Evolutionary conservation across 2,113 vertebrate genomes (phyloP), one percentile per base, ranked within the genome.

Genomic region (Sakesphorus luctuosus): DNA sequence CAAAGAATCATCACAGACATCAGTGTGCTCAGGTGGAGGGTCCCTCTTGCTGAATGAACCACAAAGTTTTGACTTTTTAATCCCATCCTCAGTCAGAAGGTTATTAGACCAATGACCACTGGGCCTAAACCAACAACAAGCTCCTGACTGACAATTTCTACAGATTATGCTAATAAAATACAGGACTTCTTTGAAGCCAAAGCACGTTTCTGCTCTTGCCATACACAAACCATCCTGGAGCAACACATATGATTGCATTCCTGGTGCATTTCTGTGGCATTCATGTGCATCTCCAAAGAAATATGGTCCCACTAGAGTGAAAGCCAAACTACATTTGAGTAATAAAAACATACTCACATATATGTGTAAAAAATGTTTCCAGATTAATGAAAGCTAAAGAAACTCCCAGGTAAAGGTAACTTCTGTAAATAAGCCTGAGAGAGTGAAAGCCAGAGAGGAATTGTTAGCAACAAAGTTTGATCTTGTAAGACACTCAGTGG

Each of bases 21-120:
- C 90, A 78, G 36, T 4, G 36, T 61, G 92, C 89, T 90, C 93
- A 92, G 86, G 84, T 28, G 2, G 63, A 96, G 92, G 56, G 68
- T 88, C 85, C 31, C 2, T 4, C 72, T 81, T 61, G 62, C 85
- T 90, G 94, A 86, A 87, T 81, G 76, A 96, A 63, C 72, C 82
- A 81, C 50, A 83, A 81, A 85, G 50, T 93, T 96, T 56, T 81
- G 94, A 93, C 92, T 94, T 86, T 90, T 95, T 95, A 93, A 94
- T 94, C 76, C 94, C 62, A 92, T 20, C 3, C 29, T 90, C 76
- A 75, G 76, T 61, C 92, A 90, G 79, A 68, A 90, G 59, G 61
- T 94, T 87, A 75, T 81, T 81, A 89, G 80, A 90, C 69, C 35
- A 21, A 20, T 72, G 94, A 81, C 79, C 4, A 18, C 79, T 43